Base-by-base conservation (phyloP, 2,888 invertebrate genomes). In the Xylocampa areola region DNA sequence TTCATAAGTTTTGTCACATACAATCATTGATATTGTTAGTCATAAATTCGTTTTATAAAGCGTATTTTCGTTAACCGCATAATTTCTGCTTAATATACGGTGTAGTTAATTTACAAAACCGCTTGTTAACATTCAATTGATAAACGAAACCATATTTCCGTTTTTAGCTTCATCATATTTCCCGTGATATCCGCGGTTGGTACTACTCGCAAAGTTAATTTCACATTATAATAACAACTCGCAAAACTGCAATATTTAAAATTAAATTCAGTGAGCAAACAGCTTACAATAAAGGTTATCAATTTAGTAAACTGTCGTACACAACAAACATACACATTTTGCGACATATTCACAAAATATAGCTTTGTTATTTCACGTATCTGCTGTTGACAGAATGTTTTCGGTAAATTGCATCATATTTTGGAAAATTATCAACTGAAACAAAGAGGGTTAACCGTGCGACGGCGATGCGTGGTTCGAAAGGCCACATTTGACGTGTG, bases 281-380 rank as follows among this genome's bases (percentile, higher is more conserved):
- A 33, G 13, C n/a, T 32, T 33, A 14, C 43, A 48, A 7, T 16
- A 30, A 62, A 68, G 62, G 48, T 54, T 62, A 62, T 53, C 68
- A 44, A 62, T 44, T 44, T 25, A 1, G 25, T 13, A 6, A 23
- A 23, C 63, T 66, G 69, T 62, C 65, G 63, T 16, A 27, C 5
- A 35, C 55, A 33, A n/a, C n/a, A n/a, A n/a, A n/a, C n/a, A 68
- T 16, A 27, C 5, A 35, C 55, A 33, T 23, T 14, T 37, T 45
- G 27, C 5, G 3, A 43, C 25, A 39, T 33, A 39, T 60, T 35
- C 44, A 30, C 68, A 51, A 36, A 60, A 41, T 61, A 11, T 17
- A 27, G 32, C 30, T 27, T 47, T 40, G 53, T 10, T 29, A 48
- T 68, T 32, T 52, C 23, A 35, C 16, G n/a, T 44, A 19, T 19